Evolutionary conservation across 2,797 vertebrate species (phyloP), one percentile per base, ranked within the genome.

Genomic region (Muraenolepis orangiensis): DNA sequence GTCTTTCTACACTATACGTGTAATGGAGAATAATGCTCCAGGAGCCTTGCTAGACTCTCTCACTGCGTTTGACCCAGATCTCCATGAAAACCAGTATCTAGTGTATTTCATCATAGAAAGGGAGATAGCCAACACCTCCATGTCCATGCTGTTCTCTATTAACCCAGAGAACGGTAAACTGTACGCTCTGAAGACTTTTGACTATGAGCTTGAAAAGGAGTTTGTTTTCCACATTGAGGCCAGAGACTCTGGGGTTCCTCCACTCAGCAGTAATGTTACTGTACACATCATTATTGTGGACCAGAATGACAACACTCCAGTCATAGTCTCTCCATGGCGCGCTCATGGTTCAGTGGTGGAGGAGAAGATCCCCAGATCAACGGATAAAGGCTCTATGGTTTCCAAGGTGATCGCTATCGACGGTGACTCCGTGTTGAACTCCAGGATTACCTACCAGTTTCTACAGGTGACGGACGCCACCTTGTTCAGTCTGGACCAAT

Each of bases 401-500:
- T 51, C 89, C 76, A 91, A 91, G 74, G 89, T 91, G 71, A 91
- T 91, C 11, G 90, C 90, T n/a, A 83, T 90, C 29, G 90, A 91
- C 78, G 83, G 78, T 0, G 90, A 91, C 83, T 90, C 90, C 0
- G 87, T 90, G 28, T 87, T 90, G 79, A 91, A 91, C 89, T 90
- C 90, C 77, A 81, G 90, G 73, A 89, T 91, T 40, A 88, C 84
- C 71, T 91, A 92, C 79, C 89, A 91, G 86, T 90, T 92, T 73
- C 84, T 90, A 0, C 89, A 91, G 30, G 78, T 90, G 79, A 88
- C 86, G 64, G 91, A 92, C 1, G 86, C 87, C 72, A 88, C 86
- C 32, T 83, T 92, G 83, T 92, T 92, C 71, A 91, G 87, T 78
- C 84, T 91, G 87, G 91, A 91, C 69, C 90, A 91, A 10, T 91